Evolutionary conservation across 1,140 invertebrate species (phyloP).

Genomic region (Drosophila erecta): DNA sequence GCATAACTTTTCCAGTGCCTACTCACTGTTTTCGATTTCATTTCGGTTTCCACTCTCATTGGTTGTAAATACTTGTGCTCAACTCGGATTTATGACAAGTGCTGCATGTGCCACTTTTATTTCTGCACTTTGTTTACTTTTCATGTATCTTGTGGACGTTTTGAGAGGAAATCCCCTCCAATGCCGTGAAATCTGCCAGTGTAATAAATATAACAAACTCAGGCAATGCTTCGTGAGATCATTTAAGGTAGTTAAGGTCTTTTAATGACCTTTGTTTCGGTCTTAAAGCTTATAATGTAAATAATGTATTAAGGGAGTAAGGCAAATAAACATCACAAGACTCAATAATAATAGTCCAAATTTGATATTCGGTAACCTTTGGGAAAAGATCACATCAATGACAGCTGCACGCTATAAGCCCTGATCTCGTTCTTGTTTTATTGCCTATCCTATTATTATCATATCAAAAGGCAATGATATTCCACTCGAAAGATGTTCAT

Average conservation of each 20-base stretch:
- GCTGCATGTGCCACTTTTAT: constrained; percentile 49
- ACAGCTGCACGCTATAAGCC: constrained; percentile 21
- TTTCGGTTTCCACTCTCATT: constrained; percentile 45
- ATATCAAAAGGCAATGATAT: constrained; percentile 44
- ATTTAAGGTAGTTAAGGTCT: not conserved
- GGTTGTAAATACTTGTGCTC: constrained; percentile 58
- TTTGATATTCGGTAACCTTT: not conserved
- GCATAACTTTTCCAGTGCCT: constrained; percentile 41
- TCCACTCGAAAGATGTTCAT: constrained; percentile 23
- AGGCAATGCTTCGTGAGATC: constrained; percentile 1
- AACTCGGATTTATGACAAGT: constrained; percentile 43
- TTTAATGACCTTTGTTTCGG: not conserved
- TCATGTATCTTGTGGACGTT: not conserved
- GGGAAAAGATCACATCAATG: constrained; percentile 7
- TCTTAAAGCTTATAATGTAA: not conserved
- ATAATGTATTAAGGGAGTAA: not conserved
- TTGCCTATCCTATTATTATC: constrained; percentile 32
- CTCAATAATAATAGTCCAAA: no score
- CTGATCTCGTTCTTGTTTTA: constrained; percentile 21
- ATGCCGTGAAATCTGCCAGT: constrained; percentile 26
- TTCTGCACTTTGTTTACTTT: constrained; percentile 18
- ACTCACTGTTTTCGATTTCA: constrained; percentile 31
- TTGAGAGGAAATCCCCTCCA: constrained; percentile 32
- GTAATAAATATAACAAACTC: constrained; percentile 2
- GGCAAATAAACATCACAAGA: no score